phyloP scores from a whole-genome alignment of 2,113 vertebrate genomes.

The Barbus barbus region DNA sequence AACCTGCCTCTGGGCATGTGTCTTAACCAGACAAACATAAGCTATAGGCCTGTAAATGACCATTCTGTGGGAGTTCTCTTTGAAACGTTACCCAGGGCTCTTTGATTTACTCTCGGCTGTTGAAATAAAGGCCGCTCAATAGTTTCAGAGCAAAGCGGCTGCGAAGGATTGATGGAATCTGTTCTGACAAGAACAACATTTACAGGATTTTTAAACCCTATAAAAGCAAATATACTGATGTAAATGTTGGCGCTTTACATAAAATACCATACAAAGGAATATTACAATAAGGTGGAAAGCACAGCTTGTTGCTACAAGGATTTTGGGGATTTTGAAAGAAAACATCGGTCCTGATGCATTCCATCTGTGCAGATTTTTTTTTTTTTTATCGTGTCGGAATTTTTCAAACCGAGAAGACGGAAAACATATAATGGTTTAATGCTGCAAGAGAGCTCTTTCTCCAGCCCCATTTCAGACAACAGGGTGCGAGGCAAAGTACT shows the following conservation, averaged over 20 bases:
- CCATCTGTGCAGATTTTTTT: neutral
- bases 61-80: conserved; percentile 70
- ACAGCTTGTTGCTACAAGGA: neutral
- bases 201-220: conserved; percentile 68
- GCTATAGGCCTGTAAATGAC: conserved; percentile 66
- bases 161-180: conserved; percentile 65
- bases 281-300: conserved; percentile 27
- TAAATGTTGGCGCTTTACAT: conserved; percentile 40
- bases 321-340: conserved; percentile 16
- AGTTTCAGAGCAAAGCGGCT: conserved; percentile 57
- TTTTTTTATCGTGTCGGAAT: neutral
- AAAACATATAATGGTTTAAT: conserved; percentile 31
- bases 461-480: neutral
- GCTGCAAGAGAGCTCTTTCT: conserved; percentile 26
- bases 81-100: conserved; percentile 64
- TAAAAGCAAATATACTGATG: conserved; percentile 50
- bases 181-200: conserved; percentile 75
- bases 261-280: conserved; percentile 40
- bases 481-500: neutral
- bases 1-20: conserved; percentile 64
- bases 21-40: conserved; percentile 74
- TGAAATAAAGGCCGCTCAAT: conserved; percentile 70
- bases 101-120: conserved; percentile 69
- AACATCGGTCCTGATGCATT: neutral
- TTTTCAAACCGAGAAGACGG: neutral